Evolutionary conservation across 2,888 invertebrate species (phyloP).

Genomic region (Drosophila cyrtoloma): DNA sequence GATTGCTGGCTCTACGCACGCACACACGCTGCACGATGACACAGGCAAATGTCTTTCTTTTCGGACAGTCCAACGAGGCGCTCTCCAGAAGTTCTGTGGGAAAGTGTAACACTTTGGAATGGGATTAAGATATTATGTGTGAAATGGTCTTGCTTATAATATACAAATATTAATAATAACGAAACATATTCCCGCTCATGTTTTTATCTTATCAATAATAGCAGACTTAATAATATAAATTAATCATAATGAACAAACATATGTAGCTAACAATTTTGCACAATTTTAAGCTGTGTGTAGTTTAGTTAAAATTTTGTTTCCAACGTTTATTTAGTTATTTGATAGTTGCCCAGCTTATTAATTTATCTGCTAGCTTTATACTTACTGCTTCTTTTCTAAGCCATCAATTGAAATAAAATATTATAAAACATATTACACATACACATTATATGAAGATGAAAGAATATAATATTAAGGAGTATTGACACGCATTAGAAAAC

Average conservation of each 20-base stretch:
- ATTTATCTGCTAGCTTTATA: not conserved
- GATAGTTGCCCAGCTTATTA: not conserved
- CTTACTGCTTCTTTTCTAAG: not conserved
- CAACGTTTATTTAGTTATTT: not conserved
- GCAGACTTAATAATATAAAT: not conserved
- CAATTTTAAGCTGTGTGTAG: not conserved
- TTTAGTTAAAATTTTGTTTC: not conserved
- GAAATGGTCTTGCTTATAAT: not conserved
- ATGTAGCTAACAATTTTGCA: not conserved
- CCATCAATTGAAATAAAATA: not conserved
- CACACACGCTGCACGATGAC: slow-evolving; percentile 57
- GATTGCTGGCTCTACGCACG: slow-evolving; percentile 47
- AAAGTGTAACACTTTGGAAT: not conserved
- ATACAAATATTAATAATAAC: not conserved
- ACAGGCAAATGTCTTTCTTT: slow-evolving; percentile 81
- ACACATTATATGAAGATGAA: not conserved
- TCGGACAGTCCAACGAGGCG: slow-evolving; percentile 52
- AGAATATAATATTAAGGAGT: not conserved
- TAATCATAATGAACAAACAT: not conserved
- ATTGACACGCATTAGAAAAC: not conserved
- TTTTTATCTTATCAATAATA: not conserved
- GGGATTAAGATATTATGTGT: not conserved
- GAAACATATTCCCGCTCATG: not conserved
- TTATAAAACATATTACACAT: not conserved
- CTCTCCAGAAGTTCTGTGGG: slow-evolving; percentile 18